Base-by-base conservation (phyloP, 1,140 invertebrate species). In the Drosophila gunungcola region DNA sequence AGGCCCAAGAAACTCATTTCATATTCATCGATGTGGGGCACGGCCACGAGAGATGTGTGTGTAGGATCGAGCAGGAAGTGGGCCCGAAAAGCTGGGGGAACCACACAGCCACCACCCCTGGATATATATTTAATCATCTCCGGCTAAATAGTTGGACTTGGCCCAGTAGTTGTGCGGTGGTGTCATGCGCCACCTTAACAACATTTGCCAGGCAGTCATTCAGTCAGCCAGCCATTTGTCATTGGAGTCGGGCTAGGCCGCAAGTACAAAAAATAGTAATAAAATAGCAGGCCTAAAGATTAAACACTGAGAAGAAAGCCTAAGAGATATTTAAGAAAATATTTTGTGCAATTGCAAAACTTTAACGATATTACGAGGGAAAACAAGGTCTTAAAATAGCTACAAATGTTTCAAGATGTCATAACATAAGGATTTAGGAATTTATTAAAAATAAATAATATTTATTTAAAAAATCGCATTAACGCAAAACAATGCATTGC, bases 171-270 rank as follows among this genome's bases (percentile, higher is more conserved):
- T 70, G 51, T 54, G 60, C 54, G 72, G 68, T 70, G 63, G 77
- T 89, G 84, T 89, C 84, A 80, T 84, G 85, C 80, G 80, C 85
- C 84, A 89, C 84, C 84, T 90, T 84, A 89, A 89, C 84, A 89
- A 60, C 85, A 80, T 89, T 84, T 84, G 69, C 77, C 67, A 69
- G 78, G 68, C 82, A 86, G 69, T 62, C 81, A 85, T 64, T 51
- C 57, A 64, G 54, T 62, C 81, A 85, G 73, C 54, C 57, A 64
- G 54, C 29, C 80, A 73, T 64, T 69, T 75, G 52, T 62, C 67
- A 80, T 63, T 60, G 64, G 61, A 32, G 45, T 39, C 46, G 65
- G 68, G 68, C 65, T 57, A 42, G 68, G 67, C 68, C 65, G 52
- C 65, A 25, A 13, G 39, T 32, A 7, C 16, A 39, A 25, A 45